Base-by-base conservation (phyloP, 2,797 vertebrate species). In the Staurois parvus region DNA sequence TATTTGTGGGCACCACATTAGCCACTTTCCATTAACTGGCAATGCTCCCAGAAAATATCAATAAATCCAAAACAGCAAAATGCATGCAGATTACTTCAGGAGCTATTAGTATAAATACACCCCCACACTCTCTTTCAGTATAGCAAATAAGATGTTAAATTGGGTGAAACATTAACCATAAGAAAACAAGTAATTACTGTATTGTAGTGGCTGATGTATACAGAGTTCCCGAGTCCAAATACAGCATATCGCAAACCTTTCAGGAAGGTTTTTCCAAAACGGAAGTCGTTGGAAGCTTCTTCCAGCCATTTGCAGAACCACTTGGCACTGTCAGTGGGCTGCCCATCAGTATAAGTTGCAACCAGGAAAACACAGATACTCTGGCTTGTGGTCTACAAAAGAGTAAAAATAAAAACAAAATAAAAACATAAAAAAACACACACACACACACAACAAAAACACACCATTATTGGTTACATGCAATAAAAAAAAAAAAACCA, bases 301-400 rank as follows among this genome's bases (percentile, higher is more conserved):
- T 98, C 94, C 64, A 99, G 84, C 98, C 98, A 99, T 88, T 94
- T 97, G 87, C 96, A 99, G 92, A 99, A 99, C 98, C 98, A 99
- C 10, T 91, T 90, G 0, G 97, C 95, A 0, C 92, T 96, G 88
- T 97, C 95, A 0, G 97, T 92, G 0, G 98, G 97, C 76, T 88
- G 91, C 17, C 98, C 98, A 0, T 98, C 97, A 0, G 96, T 97
- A 89, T 99, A 99, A 0, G 97, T 98, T 64, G 98, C 96, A 85
- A 98, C 89, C 45, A 99, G 89, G 85, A 99, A 99, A 83, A 96
- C 96, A n/a, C 97, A 98, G 2, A 99, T 72, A 0, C 87, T 94
- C 89, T 90, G 93, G 91, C 90, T 95, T 77, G 88, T 85, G 45
- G 95, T 92, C 98, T 99, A 42, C 29, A 83, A 74, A n/a, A 52